These are phyloP conservation scores for Merluccius polli DNA, from an alignment of 2,797 vertebrate species.

Conservation along the genomic window DNA sequence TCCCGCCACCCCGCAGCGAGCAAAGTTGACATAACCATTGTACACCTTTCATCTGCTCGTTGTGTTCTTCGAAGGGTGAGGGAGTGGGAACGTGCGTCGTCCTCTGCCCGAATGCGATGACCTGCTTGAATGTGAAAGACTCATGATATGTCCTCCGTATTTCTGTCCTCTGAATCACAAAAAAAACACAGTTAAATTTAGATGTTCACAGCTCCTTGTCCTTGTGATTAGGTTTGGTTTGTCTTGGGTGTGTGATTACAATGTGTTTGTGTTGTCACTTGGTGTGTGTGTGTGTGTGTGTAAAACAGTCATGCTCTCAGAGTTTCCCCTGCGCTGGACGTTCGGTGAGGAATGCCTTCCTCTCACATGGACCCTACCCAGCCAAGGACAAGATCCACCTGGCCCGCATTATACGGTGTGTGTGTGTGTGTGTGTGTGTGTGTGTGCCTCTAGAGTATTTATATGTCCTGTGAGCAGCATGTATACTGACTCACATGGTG, in stretches of 20 bases:
- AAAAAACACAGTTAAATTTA: not conserved
- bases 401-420: slow-evolving; percentile 83
- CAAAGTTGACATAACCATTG: not conserved
- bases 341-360: slow-evolving; percentile 88
- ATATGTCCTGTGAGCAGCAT: slow-evolving; percentile 42
- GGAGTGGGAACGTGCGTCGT: too few relatives aligned
- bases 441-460: slow-evolving; percentile 28
- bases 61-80: too few relatives aligned
- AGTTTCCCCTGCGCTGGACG: slow-evolving; percentile 91
- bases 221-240: not conserved
- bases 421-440: slow-evolving; percentile 23
- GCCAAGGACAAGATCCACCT: slow-evolving; percentile 95
- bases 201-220: not conserved
- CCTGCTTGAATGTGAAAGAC: too few relatives aligned
- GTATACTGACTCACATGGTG: slow-evolving; percentile 26
- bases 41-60: too few relatives aligned
- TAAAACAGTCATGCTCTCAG: slow-evolving; percentile 88
- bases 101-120: too few relatives aligned
- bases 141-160: too few relatives aligned
- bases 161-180: too few relatives aligned
- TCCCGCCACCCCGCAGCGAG: not conserved
- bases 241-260: not conserved
- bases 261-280: not conserved
- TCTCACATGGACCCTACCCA: slow-evolving; percentile 86
- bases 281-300: slow-evolving; percentile 38